Evolutionary conservation across 2,888 invertebrate species (phyloP), one percentile per base, ranked within the genome.

Genomic region (Drosophila mimetica): DNA sequence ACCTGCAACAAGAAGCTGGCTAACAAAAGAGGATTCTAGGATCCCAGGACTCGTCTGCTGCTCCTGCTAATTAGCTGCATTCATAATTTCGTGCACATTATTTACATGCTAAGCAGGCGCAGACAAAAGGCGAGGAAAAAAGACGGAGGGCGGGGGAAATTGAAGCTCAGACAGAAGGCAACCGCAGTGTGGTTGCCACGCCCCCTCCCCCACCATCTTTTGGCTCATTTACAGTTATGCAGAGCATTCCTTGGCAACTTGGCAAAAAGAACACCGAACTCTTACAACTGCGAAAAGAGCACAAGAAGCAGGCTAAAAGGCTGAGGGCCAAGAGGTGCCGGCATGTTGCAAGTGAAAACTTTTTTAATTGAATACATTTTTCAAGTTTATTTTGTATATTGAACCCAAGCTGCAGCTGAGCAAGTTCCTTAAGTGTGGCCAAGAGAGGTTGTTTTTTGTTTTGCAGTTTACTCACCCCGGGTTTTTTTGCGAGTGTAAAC

Each of bases 341-440:
- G 53, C 52, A 55, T 59, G 64, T 53, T 69, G 74, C 76, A 64
- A 80, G 87, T 75, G 69, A 81, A 88, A 88, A 89, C 76, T 89
- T 89, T 88, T 76, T 89, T 89, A 89, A 89, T 89, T 89, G 89
- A 89, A 89, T 85, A 89, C 76, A 61, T 70, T 61, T 89, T 77
- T 86, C 54, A 85, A 84, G 84, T 87, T 87, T 74, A 77, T 83
- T 73, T 82, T 77, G 25, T 47, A 63, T 78, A 86, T 84, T 77
- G 80, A 79, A 84, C 75, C 32, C 36, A 30, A 44, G 44, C 28
- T 48, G 47, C 39, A 51, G 20, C 8, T 37, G 53, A 34, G 13
- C 28, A 36, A 32, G 20, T 28, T 46, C 55, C 50, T 63, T 58
- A 30, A 58, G 37, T 53, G 41, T 46, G 63, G 51, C 6, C n/a